Percentiles rank a stretch among this genome's conserved stretches.
Evolutionary conservation across 2,888 invertebrate genomes (phyloP).

Genomic region (Cephus rjabovi): DNA sequence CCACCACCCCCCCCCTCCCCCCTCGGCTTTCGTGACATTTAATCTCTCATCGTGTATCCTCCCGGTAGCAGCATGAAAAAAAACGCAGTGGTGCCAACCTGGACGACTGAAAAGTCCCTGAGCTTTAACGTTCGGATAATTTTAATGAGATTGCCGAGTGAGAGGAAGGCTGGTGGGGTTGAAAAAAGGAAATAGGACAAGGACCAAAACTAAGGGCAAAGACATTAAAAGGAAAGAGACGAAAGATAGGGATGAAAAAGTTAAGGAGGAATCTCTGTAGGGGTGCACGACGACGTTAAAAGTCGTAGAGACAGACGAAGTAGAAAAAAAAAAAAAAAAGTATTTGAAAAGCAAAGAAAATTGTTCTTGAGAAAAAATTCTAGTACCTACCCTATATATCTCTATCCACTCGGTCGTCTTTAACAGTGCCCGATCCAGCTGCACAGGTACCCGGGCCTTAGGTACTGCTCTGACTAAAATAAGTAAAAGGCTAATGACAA

Average conservation of each 20-base stretch:
- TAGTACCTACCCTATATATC: background rate
- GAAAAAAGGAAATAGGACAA: background rate
- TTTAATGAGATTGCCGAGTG: conserved; percentile 54
- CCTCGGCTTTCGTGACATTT: background rate
- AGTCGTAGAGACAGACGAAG: conserved; percentile 22
- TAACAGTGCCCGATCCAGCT: no score
- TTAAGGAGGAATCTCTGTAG: background rate
- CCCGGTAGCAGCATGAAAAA: background rate
- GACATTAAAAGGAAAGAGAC: background rate
- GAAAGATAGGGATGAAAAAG: conserved; percentile 2
- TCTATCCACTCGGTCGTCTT: background rate
- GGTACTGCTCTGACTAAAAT: conserved; percentile 23
- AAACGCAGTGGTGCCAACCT: background rate
- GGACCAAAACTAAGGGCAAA: background rate
- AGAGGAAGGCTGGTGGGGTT: background rate
- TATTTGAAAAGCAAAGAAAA: background rate
- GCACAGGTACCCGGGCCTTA: background rate
- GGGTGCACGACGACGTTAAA: conserved; percentile 13
- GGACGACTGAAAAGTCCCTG: background rate
- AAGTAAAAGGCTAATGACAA: conserved; percentile 48
- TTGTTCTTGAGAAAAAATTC: background rate
- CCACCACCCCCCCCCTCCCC: no score
- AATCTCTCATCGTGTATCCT: background rate
- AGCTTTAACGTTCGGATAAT: conserved; percentile 39
- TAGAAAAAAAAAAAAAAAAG: conserved; percentile 22